Conservation (phyloP, 2,113 vertebrate genomes). For the Actenoides hombroni region DNA sequence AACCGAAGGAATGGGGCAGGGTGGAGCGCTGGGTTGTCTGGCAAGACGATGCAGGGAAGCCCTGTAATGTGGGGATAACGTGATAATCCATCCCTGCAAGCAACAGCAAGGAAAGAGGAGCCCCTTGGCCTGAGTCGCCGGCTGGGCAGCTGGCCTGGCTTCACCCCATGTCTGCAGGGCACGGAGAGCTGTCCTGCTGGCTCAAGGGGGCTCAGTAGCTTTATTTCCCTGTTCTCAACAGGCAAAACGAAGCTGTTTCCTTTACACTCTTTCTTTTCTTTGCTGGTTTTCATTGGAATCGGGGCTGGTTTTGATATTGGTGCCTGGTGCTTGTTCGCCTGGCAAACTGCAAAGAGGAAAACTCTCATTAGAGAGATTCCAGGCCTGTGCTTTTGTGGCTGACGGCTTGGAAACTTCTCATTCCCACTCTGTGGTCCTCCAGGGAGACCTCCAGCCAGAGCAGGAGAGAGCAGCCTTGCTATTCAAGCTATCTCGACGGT, state of each 20-base stretch:
- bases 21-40: neutral
- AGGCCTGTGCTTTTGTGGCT: constrained; percentile 39
- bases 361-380: constrained; percentile 46
- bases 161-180: neutral
- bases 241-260: neutral
- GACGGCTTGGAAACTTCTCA: constrained; percentile 51
- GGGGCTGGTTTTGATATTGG: constrained; percentile 41
- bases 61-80: neutral
- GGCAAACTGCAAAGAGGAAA: constrained; percentile 50
- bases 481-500: rapidly evolving
- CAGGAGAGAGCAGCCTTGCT: neutral
- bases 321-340: constrained; percentile 48
- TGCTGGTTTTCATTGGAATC: constrained; percentile 41
- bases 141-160: neutral
- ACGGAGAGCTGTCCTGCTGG: neutral
- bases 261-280: neutral
- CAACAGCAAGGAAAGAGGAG: neutral
- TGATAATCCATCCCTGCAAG: neutral
- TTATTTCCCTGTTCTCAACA: neutral
- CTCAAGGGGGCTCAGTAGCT: neutral
- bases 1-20: neutral
- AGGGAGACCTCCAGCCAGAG: constrained; percentile 23
- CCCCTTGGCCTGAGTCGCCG: neutral
- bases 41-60: neutral
- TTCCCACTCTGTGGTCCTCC: neutral